Evolutionary conservation across 2,888 invertebrate species (phyloP).

Genomic region (Nymphalis urticae): DNA sequence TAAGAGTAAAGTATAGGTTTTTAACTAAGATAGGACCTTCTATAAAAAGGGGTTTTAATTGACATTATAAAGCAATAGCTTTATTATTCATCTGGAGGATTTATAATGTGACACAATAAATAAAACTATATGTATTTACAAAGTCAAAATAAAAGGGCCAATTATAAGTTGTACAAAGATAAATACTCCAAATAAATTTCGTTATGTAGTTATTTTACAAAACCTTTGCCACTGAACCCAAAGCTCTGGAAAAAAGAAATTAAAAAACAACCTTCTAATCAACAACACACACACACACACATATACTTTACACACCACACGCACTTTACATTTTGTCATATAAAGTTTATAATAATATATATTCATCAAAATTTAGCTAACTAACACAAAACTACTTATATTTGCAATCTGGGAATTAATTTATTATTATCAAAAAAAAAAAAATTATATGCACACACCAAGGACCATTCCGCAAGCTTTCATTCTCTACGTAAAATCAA

Average conservation of each 20-base stretch:
- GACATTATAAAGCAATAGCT: conserved; percentile 14
- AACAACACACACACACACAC: conserved; percentile 9
- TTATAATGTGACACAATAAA: neutral
- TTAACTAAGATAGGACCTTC: conserved; percentile 8
- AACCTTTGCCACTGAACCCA: conserved; percentile 4
- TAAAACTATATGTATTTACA: neutral
- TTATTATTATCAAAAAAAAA: conserved; percentile 3
- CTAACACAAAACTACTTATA: neutral
- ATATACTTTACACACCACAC: no score
- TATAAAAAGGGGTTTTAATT: conserved; percentile 8
- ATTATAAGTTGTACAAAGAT: neutral
- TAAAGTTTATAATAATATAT: neutral
- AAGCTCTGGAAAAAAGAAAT: neutral
- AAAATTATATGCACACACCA: conserved; percentile 14
- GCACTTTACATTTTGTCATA: no score
- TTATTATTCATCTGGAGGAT: neutral
- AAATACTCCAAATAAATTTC: conserved; percentile 2
- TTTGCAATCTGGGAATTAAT: neutral
- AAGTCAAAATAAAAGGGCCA: neutral
- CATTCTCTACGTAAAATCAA: conserved; percentile 5
- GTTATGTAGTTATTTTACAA: conserved; percentile 3
- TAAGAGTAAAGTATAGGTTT: conserved; percentile 4
- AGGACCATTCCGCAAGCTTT: conserved; percentile 29
- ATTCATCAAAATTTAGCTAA: neutral
- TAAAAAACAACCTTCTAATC: neutral